phyloP scores from a whole-genome alignment of 2,888 invertebrate species.

The Linnaemya tessellans region DNA sequence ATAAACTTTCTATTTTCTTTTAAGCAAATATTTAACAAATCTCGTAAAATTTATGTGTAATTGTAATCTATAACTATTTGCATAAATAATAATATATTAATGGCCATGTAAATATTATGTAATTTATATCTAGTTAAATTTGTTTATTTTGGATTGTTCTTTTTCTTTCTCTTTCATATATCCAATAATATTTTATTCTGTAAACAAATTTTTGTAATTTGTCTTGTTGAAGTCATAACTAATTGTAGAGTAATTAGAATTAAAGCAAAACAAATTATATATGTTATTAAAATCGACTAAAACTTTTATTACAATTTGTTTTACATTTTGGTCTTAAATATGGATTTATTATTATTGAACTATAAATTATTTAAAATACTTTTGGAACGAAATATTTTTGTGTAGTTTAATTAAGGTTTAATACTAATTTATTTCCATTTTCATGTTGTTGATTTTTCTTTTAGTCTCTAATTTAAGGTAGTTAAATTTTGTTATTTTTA shows the following conservation, averaged over 20 bases:
- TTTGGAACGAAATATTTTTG: background rate
- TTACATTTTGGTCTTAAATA: background rate
- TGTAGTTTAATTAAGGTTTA: background rate
- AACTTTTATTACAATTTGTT: background rate
- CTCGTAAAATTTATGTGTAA: too few species aligned
- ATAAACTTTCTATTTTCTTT: too few species aligned
- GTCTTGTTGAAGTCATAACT: background rate
- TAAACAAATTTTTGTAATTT: background rate
- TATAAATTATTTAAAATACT: background rate
- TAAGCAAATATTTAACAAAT: background rate
- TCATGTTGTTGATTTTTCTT: background rate
- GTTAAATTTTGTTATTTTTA: too few species aligned
- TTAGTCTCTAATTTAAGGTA: too few species aligned
- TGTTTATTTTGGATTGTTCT: background rate
- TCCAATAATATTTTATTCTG: background rate
- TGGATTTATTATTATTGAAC: background rate
- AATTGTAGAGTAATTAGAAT: background rate
- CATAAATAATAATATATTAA: slow-evolving; percentile 15
- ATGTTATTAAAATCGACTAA: background rate
- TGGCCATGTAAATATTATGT: background rate
- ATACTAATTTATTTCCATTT: background rate
- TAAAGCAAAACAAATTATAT: background rate
- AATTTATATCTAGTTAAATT: background rate
- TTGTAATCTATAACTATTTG: slow-evolving; percentile 21
- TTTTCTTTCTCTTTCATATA: slow-evolving; percentile 1